phyloP scores from a whole-genome alignment of 2,113 vertebrate species.

The Amblyornis subalaris region DNA sequence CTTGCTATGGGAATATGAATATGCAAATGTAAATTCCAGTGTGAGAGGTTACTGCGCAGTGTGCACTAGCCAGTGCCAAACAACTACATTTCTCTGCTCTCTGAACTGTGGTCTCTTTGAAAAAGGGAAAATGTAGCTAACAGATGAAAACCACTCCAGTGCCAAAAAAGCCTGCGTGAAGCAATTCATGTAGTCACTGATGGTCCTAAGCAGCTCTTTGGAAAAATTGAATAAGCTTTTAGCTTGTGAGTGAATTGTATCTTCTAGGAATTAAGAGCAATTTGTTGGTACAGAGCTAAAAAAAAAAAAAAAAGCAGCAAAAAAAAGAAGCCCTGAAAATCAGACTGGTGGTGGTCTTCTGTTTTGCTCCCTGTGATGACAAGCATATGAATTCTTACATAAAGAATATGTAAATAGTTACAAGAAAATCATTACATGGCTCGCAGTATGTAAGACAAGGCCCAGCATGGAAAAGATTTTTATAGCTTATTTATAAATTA shows the following conservation, averaged over 20 bases:
- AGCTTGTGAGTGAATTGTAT: background rate
- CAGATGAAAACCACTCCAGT: background rate
- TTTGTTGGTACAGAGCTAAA: background rate
- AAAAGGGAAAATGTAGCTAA: background rate
- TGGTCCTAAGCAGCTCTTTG: background rate
- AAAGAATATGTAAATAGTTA: constrained; percentile 39
- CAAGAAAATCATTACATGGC: background rate
- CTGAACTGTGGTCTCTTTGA: background rate
- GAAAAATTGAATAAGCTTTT: background rate
- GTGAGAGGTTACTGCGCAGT: background rate
- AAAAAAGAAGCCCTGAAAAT: background rate
- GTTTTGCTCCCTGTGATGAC: background rate
- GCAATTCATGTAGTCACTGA: background rate
- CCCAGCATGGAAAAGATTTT: constrained; percentile 22
- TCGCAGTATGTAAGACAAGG: background rate
- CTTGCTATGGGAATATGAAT: background rate
- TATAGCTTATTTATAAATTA: constrained; percentile 20
- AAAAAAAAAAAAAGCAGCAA: rapidly evolving
- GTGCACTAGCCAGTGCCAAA: background rate
- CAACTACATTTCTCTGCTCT: background rate
- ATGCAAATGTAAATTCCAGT: constrained; percentile 29
- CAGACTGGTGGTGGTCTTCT: background rate
- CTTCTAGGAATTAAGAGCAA: background rate
- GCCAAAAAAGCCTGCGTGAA: background rate
- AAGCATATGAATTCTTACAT: background rate